Conservation (phyloP, 2,888 invertebrate genomes). For the Oscheius sp. region DNA sequence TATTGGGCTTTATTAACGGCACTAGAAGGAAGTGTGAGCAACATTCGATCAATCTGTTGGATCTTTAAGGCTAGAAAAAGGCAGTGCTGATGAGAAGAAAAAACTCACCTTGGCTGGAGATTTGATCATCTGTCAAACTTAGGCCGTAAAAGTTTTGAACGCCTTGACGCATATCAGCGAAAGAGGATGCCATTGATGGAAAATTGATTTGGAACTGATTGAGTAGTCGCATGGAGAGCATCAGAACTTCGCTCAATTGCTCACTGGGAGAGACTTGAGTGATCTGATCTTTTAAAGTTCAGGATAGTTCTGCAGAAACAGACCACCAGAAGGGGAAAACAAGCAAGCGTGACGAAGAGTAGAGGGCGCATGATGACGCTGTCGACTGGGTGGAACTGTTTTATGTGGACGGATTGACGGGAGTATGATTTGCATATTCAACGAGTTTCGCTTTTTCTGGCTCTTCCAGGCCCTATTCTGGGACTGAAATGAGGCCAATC, state of each 20-base stretch:
- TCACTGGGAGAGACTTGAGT: slow-evolving; percentile 14
- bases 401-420: neutral
- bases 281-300: neutral
- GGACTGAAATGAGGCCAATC: no score
- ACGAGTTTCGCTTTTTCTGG: no score
- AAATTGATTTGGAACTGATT: slow-evolving; percentile 11
- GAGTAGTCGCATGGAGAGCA: slow-evolving; percentile 15
- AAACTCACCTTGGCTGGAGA: slow-evolving; percentile 1
- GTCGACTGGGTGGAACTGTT: neutral
- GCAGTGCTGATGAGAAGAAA: no score
- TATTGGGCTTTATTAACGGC: neutral
- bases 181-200: neutral
- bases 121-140: neutral
- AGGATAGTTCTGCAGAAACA: neutral
- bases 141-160: slow-evolving; percentile 14
- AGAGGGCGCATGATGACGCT: neutral
- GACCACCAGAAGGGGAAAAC: neutral
- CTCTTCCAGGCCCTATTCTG: no score
- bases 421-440: no score
- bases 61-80: slow-evolving; percentile 6
- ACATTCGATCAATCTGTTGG: slow-evolving; percentile 12
- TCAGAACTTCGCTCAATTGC: slow-evolving; percentile 13
- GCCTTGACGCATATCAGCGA: slow-evolving; percentile 11
- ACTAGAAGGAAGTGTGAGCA: neutral
- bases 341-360: neutral